Conservation (phyloP, 2,888 invertebrate species). For the Nasonia oneida region DNA sequence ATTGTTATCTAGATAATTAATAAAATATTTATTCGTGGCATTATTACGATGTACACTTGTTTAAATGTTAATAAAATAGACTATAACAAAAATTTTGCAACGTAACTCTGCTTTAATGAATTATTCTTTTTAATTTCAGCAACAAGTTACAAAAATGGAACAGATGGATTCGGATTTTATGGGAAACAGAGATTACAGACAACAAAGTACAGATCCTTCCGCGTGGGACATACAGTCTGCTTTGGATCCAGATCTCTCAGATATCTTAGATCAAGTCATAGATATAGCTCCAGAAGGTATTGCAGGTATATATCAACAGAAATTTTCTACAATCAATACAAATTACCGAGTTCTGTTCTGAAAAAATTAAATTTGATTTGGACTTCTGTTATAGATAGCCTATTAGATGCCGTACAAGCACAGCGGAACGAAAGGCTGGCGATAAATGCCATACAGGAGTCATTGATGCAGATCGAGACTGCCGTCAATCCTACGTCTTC, state of each 20-base stretch:
- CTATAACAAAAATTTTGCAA: no score
- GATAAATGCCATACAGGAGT: slow-evolving; percentile 94
- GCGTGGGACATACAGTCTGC: slow-evolving; percentile 80
- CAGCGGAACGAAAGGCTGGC: slow-evolving; percentile 85
- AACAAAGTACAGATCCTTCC: slow-evolving; percentile 71
- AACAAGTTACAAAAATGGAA: slow-evolving; percentile 77
- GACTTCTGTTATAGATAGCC: slow-evolving; percentile 75
- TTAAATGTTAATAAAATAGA: slow-evolving; percentile 8
- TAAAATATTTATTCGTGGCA: slow-evolving; percentile 11
- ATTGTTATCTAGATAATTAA: slow-evolving; percentile 30
- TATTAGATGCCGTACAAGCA: slow-evolving; percentile 79
- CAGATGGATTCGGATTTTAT: slow-evolving; percentile 78
- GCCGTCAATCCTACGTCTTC: slow-evolving; percentile 84
- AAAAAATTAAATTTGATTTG: not conserved
- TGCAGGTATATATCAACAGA: slow-evolving; percentile 31
- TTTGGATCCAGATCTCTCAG: slow-evolving; percentile 88
- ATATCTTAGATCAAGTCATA: slow-evolving; percentile 92
- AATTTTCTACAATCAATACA: not conserved
- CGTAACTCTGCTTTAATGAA: slow-evolving; percentile 26
- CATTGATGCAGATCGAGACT: slow-evolving; percentile 92
- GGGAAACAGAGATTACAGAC: slow-evolving; percentile 76
- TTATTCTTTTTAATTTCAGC: slow-evolving; percentile 62
- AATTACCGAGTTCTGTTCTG: not conserved
- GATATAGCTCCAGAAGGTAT: slow-evolving; percentile 86
- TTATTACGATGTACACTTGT: not conserved